phyloP scores from a whole-genome alignment of 23 tunicate species.

The Trididemnum nubilum region DNA sequence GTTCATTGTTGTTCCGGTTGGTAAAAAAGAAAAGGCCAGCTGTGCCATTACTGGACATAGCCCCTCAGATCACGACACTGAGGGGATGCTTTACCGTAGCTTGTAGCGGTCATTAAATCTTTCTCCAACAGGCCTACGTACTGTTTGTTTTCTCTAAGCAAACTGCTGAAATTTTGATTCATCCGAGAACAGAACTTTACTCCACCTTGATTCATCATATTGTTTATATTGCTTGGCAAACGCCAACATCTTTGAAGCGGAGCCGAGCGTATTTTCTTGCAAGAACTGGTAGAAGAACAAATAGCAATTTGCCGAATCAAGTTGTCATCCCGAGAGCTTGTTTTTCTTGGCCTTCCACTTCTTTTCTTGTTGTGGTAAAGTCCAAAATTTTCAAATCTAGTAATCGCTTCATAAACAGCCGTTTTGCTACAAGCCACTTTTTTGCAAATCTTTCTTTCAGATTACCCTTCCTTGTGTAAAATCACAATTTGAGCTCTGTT shows the following conservation, averaged over 20 bases:
- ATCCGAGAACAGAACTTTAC: too few species aligned
- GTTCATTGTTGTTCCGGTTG: conserved; percentile 6
- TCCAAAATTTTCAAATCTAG: too few species aligned
- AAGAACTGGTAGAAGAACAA: conserved; percentile 14
- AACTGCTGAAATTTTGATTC: background rate
- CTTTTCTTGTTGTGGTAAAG: conserved; percentile 17
- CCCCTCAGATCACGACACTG: too few species aligned
- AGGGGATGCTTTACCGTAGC: conserved; percentile 8
- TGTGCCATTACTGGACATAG: conserved; percentile 11
- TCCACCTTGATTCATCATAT: conserved; percentile 3
- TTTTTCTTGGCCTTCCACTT: conserved; percentile 12
- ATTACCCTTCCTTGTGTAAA: too few species aligned
- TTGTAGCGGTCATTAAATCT: background rate
- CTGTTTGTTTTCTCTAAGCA: conserved; percentile 1
- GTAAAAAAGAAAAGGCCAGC: conserved; percentile 16
- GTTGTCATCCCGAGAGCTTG: conserved; percentile 12
- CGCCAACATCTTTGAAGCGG: conserved; percentile 19
- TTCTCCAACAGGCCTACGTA: conserved; percentile 16
- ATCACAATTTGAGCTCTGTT: too few species aligned
- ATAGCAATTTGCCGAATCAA: conserved; percentile 19
- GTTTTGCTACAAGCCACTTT: too few species aligned
- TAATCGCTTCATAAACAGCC: too few species aligned
- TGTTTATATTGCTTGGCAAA: conserved; percentile 16
- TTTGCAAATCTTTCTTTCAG: too few species aligned
- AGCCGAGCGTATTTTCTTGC: conserved; percentile 9